Percentiles rank a stretch among this genome's conserved stretches.
Evolutionary conservation across 2,113 vertebrate genomes (phyloP).

Genomic region (Macrotis lagotis): DNA sequence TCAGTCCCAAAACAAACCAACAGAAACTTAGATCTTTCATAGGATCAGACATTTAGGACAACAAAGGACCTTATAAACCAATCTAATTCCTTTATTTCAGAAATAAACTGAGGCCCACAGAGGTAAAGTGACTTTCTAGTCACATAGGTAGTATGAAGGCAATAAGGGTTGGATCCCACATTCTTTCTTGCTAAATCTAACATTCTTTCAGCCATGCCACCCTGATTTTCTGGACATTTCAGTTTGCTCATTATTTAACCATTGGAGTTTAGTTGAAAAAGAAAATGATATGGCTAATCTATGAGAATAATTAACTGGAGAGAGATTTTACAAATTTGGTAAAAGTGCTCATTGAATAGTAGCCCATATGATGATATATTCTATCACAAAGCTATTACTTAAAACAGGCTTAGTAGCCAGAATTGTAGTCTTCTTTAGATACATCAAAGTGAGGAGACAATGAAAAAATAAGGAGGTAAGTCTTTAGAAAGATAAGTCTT

Average conservation of each 20-base stretch:
- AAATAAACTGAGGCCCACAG: not conserved
- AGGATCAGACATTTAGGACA: not conserved
- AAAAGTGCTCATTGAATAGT: conserved; percentile 6
- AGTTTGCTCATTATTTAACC: conserved; percentile 28
- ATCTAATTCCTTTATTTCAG: not conserved
- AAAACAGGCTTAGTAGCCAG: accelerated
- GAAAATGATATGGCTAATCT: not conserved
- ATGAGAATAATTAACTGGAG: not conserved
- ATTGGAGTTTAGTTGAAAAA: conserved; percentile 37
- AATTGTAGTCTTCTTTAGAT: not conserved
- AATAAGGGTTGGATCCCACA: not conserved
- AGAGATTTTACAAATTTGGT: conserved; percentile 33
- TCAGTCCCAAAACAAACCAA: not conserved
- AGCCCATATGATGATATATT: not conserved
- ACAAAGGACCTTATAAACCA: not conserved
- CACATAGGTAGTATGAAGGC: not conserved
- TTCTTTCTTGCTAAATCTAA: not conserved
- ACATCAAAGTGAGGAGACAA: too few relatives aligned
- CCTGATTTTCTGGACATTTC: conserved; percentile 38
- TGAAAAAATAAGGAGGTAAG: too few relatives aligned
- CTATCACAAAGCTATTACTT: not conserved
- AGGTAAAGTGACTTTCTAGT: not conserved
- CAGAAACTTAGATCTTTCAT: not conserved
- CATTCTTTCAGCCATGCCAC: not conserved
- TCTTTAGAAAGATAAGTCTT: too few relatives aligned